These are phyloP conservation scores for Lucilia sericata DNA, from an alignment of 1,140 invertebrate genomes.

Conservation along the genomic window DNA sequence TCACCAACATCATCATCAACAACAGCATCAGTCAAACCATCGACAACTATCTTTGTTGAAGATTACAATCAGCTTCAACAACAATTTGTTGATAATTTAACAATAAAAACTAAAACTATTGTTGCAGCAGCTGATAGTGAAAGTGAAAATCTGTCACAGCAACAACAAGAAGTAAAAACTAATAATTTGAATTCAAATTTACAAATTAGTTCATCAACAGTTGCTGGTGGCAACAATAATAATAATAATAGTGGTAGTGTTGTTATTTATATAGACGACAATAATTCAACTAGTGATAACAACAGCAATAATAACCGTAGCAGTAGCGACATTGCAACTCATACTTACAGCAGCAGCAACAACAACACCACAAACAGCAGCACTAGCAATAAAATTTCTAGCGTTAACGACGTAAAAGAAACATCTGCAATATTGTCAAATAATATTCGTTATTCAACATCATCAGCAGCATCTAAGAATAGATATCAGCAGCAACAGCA, in stretches of 20 bases:
- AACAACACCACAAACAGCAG: background rate
- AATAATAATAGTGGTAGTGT: slow-evolving; percentile 9
- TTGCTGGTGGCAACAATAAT: no score
- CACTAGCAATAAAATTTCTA: background rate
- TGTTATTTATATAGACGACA: slow-evolving; percentile 47
- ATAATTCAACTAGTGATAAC: slow-evolving; percentile 31
- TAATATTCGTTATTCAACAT: slow-evolving; percentile 43
- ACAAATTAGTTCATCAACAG: no score
- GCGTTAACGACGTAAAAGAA: slow-evolving; percentile 18
- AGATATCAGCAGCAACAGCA: slow-evolving; percentile 46
- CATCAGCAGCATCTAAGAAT: background rate
- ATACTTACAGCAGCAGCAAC: slow-evolving; percentile 12
- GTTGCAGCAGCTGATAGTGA: slow-evolving; percentile 28
- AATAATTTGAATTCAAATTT: background rate
- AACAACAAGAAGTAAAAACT: background rate
- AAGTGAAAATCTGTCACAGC: slow-evolving; percentile 4
- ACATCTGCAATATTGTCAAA: background rate
- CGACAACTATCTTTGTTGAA: background rate
- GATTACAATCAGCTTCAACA: slow-evolving; percentile 17
- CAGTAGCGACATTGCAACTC: slow-evolving; percentile 21
- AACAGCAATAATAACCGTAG: background rate
- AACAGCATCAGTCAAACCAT: background rate
- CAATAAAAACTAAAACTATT: background rate
- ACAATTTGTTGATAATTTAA: slow-evolving; percentile 12
- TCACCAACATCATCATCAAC: background rate